Evolutionary conservation across 2,113 vertebrate genomes (phyloP), one percentile per base, ranked within the genome.

Genomic region (Madoqua kirkii): DNA sequence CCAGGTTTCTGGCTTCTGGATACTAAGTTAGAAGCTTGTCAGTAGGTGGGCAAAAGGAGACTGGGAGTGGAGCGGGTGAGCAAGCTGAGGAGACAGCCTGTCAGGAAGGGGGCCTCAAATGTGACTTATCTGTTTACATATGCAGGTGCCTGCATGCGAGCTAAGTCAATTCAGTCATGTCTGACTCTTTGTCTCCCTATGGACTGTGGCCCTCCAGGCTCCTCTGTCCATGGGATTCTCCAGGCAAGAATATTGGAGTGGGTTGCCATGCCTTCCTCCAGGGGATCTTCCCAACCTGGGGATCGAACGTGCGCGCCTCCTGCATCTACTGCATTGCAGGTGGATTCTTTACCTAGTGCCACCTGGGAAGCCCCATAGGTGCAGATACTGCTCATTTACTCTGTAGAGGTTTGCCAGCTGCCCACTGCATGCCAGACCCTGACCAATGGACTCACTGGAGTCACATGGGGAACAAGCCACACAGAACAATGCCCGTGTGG

Each of bases 401-500:
- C 83, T 78, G 12, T 15, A 10, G 62, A 71, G 36, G 31, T 15
- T 7, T 21, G 9, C 9, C 5, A 9, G 52, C 21, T 13, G 54
- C 57, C 59, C 1, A 0, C 54, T 25, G 76, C 15, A 6, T 3
- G 1, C 33, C 50, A 25, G 81, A 79, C n/a, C 91, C 45, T 0
- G 3, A 15, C 36, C 7, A 5, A 5, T 1, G 8, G 10, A 5
- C 11, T 11, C 31, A 27, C 89, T 2, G 2, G 14, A n/a, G 87
- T 25, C 12, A 2, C 1, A 2, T 36, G 3, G 21, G 52, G 5
- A 55, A 19, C n/a, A 17, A 29, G 78, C 5, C 48, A 50, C 12
- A 50, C 3, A 1, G 48, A 50, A 50, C 48, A 50, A 50, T 13
- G 59, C 3, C 48, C 10, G 1, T 23, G 57, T 6, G 31, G 62